Percentiles rank a stretch among this genome's conserved stretches.
Conservation (phyloP, 2,797 vertebrate species). For the Pipistrellus nathusii region DNA sequence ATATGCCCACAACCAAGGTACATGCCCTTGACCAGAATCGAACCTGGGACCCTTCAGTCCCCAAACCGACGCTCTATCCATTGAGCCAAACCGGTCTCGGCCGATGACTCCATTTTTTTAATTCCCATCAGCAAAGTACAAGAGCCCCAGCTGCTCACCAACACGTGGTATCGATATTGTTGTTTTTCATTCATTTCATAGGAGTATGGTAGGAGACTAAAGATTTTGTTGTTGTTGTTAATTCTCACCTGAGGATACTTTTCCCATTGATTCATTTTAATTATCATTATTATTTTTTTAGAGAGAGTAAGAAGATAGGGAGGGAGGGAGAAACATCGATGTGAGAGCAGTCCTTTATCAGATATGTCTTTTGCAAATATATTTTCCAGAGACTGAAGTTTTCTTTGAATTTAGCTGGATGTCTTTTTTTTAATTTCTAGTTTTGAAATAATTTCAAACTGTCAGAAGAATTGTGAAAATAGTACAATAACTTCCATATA, state of each 20-base stretch:
- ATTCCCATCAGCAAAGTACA: not conserved
- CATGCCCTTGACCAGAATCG: no score
- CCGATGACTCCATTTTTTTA: not conserved
- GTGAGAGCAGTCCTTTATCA: not conserved
- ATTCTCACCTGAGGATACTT: no score
- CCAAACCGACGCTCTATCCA: no score
- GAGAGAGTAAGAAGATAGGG: no score
- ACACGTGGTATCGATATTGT: not conserved
- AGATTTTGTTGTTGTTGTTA: not conserved
- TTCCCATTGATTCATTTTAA: no score
- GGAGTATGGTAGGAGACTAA: not conserved
- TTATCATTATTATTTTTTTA: no score
- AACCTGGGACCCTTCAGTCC: no score
- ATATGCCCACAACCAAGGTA: no score
- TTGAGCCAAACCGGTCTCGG: no score
- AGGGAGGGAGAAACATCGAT: no score
- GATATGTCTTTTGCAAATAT: conserved; percentile 31
- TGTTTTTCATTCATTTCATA: not conserved
- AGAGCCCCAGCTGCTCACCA: not conserved
- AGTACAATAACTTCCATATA: not conserved
- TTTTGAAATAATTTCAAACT: conserved; percentile 50
- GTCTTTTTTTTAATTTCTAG: not conserved
- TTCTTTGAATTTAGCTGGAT: not conserved
- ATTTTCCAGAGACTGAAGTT: conserved; percentile 40
- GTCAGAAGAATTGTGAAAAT: not conserved